phyloP scores from a whole-genome alignment of 2,113 vertebrate genomes.

The Nymphicus hollandicus region DNA sequence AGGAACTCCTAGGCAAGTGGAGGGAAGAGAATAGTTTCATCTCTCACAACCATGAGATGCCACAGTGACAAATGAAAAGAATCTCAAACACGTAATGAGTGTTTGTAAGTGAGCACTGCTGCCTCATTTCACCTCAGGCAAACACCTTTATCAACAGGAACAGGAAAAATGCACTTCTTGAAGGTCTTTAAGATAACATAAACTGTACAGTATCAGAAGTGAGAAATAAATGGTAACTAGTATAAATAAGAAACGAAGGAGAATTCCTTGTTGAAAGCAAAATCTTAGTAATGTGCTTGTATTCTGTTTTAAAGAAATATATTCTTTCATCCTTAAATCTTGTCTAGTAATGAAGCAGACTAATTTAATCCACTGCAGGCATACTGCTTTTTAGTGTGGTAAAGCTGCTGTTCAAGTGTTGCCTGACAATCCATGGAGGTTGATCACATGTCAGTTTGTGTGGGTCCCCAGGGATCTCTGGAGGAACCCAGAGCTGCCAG shows the following conservation, averaged over 20 bases:
- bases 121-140: neutral
- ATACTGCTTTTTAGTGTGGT: neutral
- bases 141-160: neutral
- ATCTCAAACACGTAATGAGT: neutral
- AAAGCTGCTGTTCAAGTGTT: neutral
- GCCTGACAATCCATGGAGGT: neutral
- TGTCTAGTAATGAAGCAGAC: neutral
- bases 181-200: neutral
- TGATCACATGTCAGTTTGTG: neutral
- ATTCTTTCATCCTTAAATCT: neutral
- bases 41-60: accelerated
- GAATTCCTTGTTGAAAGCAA: neutral
- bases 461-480: neutral
- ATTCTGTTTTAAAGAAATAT: neutral
- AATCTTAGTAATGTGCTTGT: neutral
- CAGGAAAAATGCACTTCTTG: neutral
- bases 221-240: neutral
- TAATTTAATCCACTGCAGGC: neutral
- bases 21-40: neutral
- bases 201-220: neutral
- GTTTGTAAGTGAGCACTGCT: neutral
- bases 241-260: neutral
- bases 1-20: neutral
- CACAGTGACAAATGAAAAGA: neutral
- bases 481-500: neutral